These are phyloP conservation scores for Melieria omissa DNA, from an alignment of 2,888 invertebrate species.

Conservation along the genomic window DNA sequence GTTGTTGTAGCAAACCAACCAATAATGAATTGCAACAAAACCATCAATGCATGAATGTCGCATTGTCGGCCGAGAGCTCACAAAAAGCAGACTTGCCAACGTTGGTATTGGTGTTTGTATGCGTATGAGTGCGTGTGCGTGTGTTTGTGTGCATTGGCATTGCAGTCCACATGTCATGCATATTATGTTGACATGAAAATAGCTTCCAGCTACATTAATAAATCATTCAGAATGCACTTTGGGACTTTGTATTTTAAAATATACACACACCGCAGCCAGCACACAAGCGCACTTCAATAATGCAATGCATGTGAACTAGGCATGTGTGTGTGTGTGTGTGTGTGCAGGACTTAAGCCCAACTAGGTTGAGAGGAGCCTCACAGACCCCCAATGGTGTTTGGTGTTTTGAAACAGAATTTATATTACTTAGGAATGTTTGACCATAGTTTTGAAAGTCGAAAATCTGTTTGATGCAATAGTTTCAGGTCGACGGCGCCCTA, in stretches of 20 bases:
- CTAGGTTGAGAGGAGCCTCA: too few relatives aligned
- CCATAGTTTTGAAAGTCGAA: too few relatives aligned
- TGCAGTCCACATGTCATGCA: slow-evolving; percentile 48
- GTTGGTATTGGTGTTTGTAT: not conserved
- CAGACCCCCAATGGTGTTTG: too few relatives aligned
- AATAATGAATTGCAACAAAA: too few relatives aligned
- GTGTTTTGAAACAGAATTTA: too few relatives aligned
- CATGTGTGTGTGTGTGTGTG: slow-evolving; percentile 1
- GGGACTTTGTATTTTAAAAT: slow-evolving; percentile 47
- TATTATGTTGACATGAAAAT: slow-evolving; percentile 50
- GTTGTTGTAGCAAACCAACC: not conserved
- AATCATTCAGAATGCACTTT: slow-evolving; percentile 56
- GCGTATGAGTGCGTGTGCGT: slow-evolving; percentile 2
- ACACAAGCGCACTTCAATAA: slow-evolving; percentile 24
- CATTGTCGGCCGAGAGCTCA: too few relatives aligned
- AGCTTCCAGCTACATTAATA: slow-evolving; percentile 53
- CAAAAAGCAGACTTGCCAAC: not conserved
- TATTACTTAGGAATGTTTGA: too few relatives aligned
- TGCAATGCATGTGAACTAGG: slow-evolving; percentile 1
- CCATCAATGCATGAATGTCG: too few relatives aligned
- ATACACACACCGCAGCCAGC: not conserved
- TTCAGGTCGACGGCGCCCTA: too few relatives aligned
- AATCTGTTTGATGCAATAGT: too few relatives aligned
- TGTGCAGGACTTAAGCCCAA: not conserved
- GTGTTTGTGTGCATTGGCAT: slow-evolving; percentile 28